Conservation (phyloP, 2,888 invertebrate genomes). For the Rhorus exstirpatorius region DNA sequence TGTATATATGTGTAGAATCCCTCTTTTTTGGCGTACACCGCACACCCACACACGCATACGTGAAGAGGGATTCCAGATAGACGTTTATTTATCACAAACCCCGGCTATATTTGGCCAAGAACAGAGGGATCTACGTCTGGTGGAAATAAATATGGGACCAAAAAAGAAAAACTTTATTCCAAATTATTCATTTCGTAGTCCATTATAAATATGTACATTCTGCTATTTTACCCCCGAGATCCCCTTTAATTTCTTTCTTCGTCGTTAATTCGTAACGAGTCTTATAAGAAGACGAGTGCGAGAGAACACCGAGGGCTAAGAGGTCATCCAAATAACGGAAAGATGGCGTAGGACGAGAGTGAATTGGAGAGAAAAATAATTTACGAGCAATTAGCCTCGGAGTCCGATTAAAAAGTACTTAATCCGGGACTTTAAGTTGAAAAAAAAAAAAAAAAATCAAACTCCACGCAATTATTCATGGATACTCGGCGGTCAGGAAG, state of each 20-base stretch:
- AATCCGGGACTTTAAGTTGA: neutral
- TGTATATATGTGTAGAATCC: neutral
- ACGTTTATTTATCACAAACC: conserved; percentile 66
- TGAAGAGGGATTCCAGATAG: conserved; percentile 55
- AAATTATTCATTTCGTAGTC: conserved; percentile 38
- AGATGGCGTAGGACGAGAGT: neutral
- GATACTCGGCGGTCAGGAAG: too few species aligned
- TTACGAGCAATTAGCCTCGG: conserved; percentile 19
- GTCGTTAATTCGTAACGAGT: conserved; percentile 51
- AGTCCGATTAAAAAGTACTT: conserved; percentile 39
- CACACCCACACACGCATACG: neutral
- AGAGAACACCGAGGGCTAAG: neutral
- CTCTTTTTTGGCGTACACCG: neutral
- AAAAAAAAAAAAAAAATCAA: too few species aligned
- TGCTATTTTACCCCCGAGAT: neutral
- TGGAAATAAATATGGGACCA: neutral
- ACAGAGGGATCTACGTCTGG: neutral
- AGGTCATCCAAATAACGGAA: neutral
- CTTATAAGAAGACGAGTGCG: conserved; percentile 1
- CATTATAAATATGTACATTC: conserved; percentile 5
- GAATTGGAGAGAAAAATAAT: conserved; percentile 9
- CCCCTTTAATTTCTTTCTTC: conserved; percentile 16
- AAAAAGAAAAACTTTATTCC: neutral
- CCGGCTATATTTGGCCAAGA: conserved; percentile 9
- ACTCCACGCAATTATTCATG: too few species aligned